Conservation (phyloP, 2,797 vertebrate species). For the Schizopygopsis malacanthus region DNA sequence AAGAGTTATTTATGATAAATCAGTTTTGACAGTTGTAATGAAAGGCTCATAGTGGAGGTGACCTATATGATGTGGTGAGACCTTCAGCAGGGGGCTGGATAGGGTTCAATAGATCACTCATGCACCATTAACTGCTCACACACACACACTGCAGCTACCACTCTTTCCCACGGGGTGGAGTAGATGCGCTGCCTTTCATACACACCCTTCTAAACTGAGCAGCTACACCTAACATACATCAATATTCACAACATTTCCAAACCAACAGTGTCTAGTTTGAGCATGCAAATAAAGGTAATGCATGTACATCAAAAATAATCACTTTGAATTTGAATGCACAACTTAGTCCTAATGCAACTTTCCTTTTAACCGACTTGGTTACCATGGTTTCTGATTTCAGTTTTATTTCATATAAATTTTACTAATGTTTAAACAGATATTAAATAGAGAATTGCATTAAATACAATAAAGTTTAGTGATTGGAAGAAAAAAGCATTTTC, state of each 20-base stretch:
- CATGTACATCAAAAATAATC: neutral
- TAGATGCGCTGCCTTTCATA: slow-evolving; percentile 44
- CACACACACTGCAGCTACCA: slow-evolving; percentile 12
- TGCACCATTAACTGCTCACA: slow-evolving; percentile 68
- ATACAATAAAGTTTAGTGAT: neutral
- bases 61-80: neutral
- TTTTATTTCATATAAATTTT: neutral
- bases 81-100: slow-evolving; percentile 4
- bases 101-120: slow-evolving; percentile 65
- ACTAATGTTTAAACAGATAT: neutral
- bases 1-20: neutral
- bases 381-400: neutral
- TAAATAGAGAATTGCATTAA: neutral
- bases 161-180: slow-evolving; percentile 40
- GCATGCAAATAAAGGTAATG: neutral
- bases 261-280: neutral
- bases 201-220: slow-evolving; percentile 1
- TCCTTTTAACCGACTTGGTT: neutral
- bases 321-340: neutral
- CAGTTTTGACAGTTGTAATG: neutral
- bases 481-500: neutral
- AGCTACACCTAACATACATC: slow-evolving; percentile 3
- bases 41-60: slow-evolving; percentile 12
- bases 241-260: neutral
- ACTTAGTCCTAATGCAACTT: neutral